phyloP scores from a whole-genome alignment of 2,888 invertebrate genomes.

The Pardosa pseudoannulata region DNA sequence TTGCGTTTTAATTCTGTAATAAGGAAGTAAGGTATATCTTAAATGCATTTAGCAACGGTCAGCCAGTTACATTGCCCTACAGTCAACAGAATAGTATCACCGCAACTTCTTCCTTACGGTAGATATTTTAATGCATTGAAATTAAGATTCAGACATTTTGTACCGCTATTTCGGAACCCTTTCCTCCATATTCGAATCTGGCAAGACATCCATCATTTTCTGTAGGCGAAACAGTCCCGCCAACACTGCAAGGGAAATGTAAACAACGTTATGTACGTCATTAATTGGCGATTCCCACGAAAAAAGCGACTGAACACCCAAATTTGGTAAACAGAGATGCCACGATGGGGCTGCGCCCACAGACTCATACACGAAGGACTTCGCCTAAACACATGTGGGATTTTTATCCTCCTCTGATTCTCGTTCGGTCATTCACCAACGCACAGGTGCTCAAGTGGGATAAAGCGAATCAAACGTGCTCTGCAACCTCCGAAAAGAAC shows the following conservation, averaged over 20 bases:
- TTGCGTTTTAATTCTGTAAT: too few species aligned
- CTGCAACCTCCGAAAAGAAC: background rate
- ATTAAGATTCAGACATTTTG: too few species aligned
- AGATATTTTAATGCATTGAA: too few species aligned
- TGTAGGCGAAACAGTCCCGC: conserved; percentile 7
- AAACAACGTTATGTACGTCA: conserved; percentile 43
- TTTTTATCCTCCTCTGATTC: conserved; percentile 25
- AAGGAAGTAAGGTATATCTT: too few species aligned
- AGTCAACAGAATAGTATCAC: too few species aligned
- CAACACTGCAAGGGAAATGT: conserved; percentile 13
- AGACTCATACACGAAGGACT: conserved; percentile 16
- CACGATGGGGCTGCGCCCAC: conserved; percentile 25
- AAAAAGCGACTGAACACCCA: conserved; percentile 31
- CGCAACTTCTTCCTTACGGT: too few species aligned
- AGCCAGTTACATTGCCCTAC: too few species aligned
- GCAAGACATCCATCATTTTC: background rate
- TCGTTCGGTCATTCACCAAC: conserved; percentile 62
- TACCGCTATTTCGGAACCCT: too few species aligned
- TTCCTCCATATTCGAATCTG: background rate
- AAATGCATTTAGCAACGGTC: too few species aligned
- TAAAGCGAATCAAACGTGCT: background rate
- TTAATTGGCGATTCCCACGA: conserved; percentile 52
- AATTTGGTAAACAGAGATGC: conserved; percentile 50
- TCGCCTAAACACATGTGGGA: conserved; percentile 48
- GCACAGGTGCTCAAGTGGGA: conserved; percentile 56